Evolutionary conservation across 2,113 vertebrate genomes (phyloP), one percentile per base, ranked within the genome.

Genomic region (Strigops habroptila): DNA sequence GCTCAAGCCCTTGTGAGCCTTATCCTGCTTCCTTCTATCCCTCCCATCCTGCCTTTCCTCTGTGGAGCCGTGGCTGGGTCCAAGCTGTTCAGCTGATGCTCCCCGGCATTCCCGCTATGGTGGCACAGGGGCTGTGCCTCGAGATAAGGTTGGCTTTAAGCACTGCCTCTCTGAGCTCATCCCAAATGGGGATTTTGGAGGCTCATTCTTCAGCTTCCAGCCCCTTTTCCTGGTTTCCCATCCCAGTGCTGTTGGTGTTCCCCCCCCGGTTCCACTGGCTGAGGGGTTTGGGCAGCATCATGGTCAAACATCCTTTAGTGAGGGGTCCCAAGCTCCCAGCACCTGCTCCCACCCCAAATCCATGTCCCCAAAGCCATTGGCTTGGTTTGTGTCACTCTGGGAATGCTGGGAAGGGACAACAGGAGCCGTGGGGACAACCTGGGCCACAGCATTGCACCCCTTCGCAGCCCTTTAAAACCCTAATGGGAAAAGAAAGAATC

Each of bases 401-500:
- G 53, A 80, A 52, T 62, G 8, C 30, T 13, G 1, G 1, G 35
- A 41, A 33, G 30, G 18, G 33, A 18, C 55, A 10, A 6, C 0
- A 2, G 0, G 3, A 46, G n/a, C n/a, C 2, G 0, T 14, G 49
- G 65, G 64, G 85, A 43, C 35, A 27, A 14, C 14, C 31, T 8
- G 4, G 16, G 37, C 4, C 0, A 2, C 15, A 4, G 49, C 41
- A 4, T 57, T 18, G 4, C 3, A 0, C 24, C 28, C 51, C 27
- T 74, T 44, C 3, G 5, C 12, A 14, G 21, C 44, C 44, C 35
- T 43, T 57, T 12, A 27, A 25, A 18, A 46, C 17, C 46, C 48
- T 11, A 14, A 3, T 21, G 28, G 59, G 43, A 53, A 48, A 53
- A 48, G 31, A 27, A 24, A 10, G 14, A 55, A 15, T 17, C 30